Evolutionary conservation across 2,113 vertebrate species (phyloP).

Genomic region (Sander lucioperca): DNA sequence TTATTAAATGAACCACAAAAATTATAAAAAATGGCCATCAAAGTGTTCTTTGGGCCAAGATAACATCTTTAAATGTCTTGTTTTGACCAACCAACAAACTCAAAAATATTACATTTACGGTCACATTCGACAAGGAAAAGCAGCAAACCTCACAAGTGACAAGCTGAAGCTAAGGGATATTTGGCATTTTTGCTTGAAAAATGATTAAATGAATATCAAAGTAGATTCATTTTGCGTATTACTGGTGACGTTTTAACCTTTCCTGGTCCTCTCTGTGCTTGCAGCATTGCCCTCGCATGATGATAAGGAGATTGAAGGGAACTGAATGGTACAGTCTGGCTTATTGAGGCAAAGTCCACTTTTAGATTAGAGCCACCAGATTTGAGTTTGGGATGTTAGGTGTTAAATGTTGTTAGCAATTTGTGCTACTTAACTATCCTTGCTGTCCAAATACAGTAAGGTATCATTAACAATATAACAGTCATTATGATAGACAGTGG

Average conservation of each 20-base stretch:
- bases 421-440: no score
- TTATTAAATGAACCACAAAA: not conserved
- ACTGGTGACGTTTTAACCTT: not conserved
- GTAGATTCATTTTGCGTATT: not conserved
- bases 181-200: not conserved
- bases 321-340: conserved; percentile 16
- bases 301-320: conserved; percentile 24
- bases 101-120: not conserved
- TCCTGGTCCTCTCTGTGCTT: not conserved
- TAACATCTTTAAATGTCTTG: not conserved
- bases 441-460: not conserved
- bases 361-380: conserved; percentile 11
- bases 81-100: not conserved
- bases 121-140: not conserved
- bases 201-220: not conserved
- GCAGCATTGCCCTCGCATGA: not conserved
- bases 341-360: conserved; percentile 51
- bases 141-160: no score
- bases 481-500: not conserved
- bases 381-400: not conserved
- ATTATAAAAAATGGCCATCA: no score
- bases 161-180: not conserved
- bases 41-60: not conserved
- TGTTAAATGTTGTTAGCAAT: not conserved
- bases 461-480: not conserved